Base-by-base conservation (phyloP, 2,888 invertebrate genomes). In the Gastrophysa polygoni region DNA sequence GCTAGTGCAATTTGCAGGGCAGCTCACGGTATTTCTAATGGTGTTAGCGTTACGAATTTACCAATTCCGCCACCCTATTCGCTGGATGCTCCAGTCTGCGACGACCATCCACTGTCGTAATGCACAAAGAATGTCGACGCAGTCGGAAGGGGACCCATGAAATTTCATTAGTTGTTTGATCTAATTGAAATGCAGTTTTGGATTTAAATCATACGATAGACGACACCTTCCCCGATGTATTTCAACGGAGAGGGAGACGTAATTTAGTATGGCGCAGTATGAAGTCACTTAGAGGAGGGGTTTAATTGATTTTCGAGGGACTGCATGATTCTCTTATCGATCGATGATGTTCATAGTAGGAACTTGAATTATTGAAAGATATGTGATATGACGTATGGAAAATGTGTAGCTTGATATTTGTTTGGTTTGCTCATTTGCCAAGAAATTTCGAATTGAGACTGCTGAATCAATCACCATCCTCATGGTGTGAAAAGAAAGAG, bases 41-140 rank as follows among this genome's bases (percentile, higher is more conserved):
- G 81, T 80, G 81, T 81, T 80, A 81, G 81, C 82, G 81, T 82
- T 81, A 80, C 82, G 80, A 82, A 82, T 82, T 81, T 82, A 80
- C 81, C 82, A 81, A 81, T 82, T 81, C 81, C 79, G 74, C 74
- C 82, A 80, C 81, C 82, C 81, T 74, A 79, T 78, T 77, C 74
- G 77, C 77, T 76, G 72, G 76, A n/a, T n/a, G n/a, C 73, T 74
- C 73, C 73, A 75, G 74, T 73, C 71, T 68, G 68, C 24, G 4
- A 64, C 69, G 69, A 75, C 72, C 73, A 68, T 73, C 74, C 38
- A 70, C 67, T 71, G 74, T 71, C 67, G 77, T 79, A 80, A 80
- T 79, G 80, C 79, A 79, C 76, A 79, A 80, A 79, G 80, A 80
- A 80, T 80, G 79, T 80, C 32, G 32, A 10, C 32, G 32, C 32